phyloP scores from a whole-genome alignment of 1,140 invertebrate species.

The Dryas iulia region DNA sequence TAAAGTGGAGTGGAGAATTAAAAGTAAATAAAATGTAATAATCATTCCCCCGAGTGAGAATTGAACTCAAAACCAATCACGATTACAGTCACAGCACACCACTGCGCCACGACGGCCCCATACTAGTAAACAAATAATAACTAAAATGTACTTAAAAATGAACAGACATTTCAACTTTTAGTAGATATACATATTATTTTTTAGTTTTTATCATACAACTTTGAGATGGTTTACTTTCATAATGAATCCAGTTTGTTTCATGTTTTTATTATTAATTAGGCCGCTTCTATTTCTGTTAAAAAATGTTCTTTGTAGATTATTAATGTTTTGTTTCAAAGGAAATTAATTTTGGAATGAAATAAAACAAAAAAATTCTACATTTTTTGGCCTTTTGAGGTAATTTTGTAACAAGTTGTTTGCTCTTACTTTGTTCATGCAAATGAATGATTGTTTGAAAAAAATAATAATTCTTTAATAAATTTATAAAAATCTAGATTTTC shows the following conservation, averaged over 20 bases:
- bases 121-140: too few species aligned
- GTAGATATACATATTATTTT: not conserved
- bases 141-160: too few species aligned
- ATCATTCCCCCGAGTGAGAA: too few species aligned
- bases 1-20: too few species aligned
- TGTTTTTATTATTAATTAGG: constrained; percentile 15
- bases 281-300: constrained; percentile 12
- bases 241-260: constrained; percentile 1
- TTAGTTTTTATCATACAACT: not conserved
- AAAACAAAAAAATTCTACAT: not conserved
- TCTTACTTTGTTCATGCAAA: not conserved
- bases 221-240: not conserved
- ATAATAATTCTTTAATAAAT: too few species aligned
- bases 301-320: constrained; percentile 7
- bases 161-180: too few species aligned
- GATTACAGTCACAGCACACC: too few species aligned
- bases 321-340: constrained; percentile 9
- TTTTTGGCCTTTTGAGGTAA: not conserved
- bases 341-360: constrained; percentile 5
- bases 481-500: too few species aligned
- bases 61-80: too few species aligned
- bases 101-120: too few species aligned
- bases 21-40: too few species aligned
- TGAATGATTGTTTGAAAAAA: too few species aligned
- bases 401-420: not conserved